These are phyloP conservation scores for Jacana jacana DNA, from an alignment of 2,113 vertebrate species.

Conservation along the genomic window DNA sequence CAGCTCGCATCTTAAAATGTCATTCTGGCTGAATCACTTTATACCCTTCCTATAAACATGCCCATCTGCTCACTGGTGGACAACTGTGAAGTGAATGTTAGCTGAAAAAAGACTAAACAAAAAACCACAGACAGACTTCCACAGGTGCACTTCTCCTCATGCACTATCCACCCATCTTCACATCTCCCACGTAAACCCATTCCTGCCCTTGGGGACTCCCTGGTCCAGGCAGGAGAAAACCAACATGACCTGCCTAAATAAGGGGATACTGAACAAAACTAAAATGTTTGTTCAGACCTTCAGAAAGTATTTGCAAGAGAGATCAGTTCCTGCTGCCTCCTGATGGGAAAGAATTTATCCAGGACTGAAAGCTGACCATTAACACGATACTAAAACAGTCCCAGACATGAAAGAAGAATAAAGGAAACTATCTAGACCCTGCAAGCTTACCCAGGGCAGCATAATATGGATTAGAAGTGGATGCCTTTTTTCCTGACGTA, in stretches of 20 bases:
- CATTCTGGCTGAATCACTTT: constrained; percentile 26
- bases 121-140: background rate
- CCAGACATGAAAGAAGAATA: background rate
- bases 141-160: background rate
- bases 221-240: background rate
- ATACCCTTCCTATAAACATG: constrained; percentile 5
- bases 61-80: constrained; percentile 45
- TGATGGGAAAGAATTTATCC: constrained; percentile 1
- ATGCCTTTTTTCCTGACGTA: background rate
- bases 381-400: background rate
- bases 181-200: background rate
- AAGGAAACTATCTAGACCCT: constrained; percentile 18
- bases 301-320: background rate
- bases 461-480: background rate
- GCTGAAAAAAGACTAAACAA: background rate
- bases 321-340: background rate
- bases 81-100: constrained; percentile 11
- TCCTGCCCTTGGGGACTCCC: background rate
- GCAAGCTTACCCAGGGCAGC: background rate
- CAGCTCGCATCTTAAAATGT: background rate
- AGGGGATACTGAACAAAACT: background rate
- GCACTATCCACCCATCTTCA: background rate
- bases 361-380: background rate
- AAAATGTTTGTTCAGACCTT: background rate
- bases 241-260: background rate